A percentile compares a stretch with the other conserved stretches of the same genome.
These are phyloP conservation scores for Anhinga rufa DNA, from an alignment of 2,113 vertebrate genomes.

Conservation along the genomic window DNA sequence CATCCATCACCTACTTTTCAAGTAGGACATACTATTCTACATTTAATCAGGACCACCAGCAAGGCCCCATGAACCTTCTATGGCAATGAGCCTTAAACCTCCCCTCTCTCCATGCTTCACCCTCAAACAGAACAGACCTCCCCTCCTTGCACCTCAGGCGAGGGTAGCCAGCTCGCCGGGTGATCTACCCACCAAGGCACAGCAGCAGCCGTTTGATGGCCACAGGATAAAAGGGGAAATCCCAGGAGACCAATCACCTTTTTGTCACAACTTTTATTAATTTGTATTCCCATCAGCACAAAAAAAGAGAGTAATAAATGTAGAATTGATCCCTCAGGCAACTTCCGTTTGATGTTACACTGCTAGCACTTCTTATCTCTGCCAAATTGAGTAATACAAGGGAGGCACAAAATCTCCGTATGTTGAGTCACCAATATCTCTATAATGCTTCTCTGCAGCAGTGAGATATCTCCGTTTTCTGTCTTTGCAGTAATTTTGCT, in stretches of 20 bases:
- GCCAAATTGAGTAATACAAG: background rate
- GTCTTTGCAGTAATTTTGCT: background rate
- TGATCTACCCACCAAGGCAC: background rate
- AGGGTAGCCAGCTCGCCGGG: background rate
- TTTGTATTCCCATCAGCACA: background rate
- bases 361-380: background rate
- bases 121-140: background rate
- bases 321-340: background rate
- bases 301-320: background rate
- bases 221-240: background rate
- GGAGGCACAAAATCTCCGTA: background rate
- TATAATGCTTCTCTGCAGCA: background rate
- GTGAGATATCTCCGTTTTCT: background rate
- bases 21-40: background rate
- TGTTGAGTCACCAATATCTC: background rate
- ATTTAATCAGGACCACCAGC: background rate
- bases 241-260: background rate
- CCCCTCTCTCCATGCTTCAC: background rate
- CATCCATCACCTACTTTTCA: background rate
- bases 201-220: background rate
- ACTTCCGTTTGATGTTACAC: background rate
- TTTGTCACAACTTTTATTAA: background rate
- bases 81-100: background rate
- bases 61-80: background rate
- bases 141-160: fast-evolving